Percentiles rank a stretch among this genome's conserved stretches.
Evolutionary conservation across 1,140 invertebrate genomes (phyloP).

Genomic region (Drosophila cardini): DNA sequence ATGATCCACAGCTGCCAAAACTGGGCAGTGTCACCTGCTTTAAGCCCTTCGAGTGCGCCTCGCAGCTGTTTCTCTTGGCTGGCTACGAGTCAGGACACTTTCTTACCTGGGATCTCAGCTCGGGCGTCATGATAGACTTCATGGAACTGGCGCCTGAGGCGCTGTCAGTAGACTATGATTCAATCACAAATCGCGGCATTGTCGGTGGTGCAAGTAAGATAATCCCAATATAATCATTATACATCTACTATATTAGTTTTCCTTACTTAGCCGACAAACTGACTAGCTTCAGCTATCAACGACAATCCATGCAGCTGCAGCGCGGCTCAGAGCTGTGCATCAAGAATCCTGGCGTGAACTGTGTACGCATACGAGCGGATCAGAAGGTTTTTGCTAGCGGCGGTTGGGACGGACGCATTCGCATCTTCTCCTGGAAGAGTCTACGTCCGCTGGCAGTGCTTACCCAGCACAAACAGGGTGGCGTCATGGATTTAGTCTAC

Average conservation of each 20-base stretch:
- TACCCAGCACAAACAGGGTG: conserved; percentile 88
- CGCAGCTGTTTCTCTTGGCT: conserved; percentile 86
- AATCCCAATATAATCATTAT: conserved; percentile 72
- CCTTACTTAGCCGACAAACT: conserved; percentile 80
- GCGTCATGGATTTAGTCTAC: conserved; percentile 89
- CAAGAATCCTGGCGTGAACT: conserved; percentile 90
- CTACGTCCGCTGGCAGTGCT: conserved; percentile 90
- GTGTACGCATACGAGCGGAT: conserved; percentile 89
- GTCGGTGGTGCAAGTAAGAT: conserved; percentile 86
- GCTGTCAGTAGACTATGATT: conserved; percentile 89
- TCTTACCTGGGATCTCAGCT: conserved; percentile 88
- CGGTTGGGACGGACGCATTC: conserved; percentile 91
- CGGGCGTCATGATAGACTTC: conserved; percentile 86
- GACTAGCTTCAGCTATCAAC: conserved; percentile 77
- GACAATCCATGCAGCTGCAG: conserved; percentile 86
- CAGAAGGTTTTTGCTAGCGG: conserved; percentile 90
- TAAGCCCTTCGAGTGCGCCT: conserved; percentile 86
- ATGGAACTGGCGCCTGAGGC: conserved; percentile 88
- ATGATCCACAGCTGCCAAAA: conserved; percentile 84
- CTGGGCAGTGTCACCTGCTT: conserved; percentile 88
- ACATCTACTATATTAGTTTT: conserved; percentile 84
- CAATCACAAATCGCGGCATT: conserved; percentile 87
- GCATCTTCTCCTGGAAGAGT: conserved; percentile 92
- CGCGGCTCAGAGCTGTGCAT: conserved; percentile 87
- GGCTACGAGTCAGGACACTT: conserved; percentile 89